Base-by-base conservation (phyloP, 2,797 vertebrate genomes). In the Phrynocephalus vlangalii region DNA sequence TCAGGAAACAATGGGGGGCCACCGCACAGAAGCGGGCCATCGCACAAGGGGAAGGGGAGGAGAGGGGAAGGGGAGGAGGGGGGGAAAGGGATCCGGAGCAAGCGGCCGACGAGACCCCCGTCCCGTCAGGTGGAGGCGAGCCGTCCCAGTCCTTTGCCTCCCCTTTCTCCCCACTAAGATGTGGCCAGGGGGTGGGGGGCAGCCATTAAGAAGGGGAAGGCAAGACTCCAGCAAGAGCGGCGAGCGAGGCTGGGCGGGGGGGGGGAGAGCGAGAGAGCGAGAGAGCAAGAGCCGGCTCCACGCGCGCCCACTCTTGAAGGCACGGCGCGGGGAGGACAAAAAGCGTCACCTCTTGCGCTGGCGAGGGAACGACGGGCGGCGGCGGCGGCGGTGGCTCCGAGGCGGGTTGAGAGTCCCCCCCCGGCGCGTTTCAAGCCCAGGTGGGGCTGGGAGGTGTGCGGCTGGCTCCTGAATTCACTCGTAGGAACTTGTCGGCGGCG, bases 301-400 rank as follows among this genome's bases (percentile, higher is more conserved):
- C 38, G 38, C 38, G 38, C 38, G 38, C 80, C 30, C 18, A 24
- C 66, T 15, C 63, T 1, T 67, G 5, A 60, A 44, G 20, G 52
- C 30, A 8, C 13, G 78, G 11, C 3, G 5, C 1, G 38, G 6
- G 60, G 7, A 6, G 66, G 87, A 91, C 92, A 92, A 33, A 7
- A 22, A 78, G 85, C 33, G 75, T n/a, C 26, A 71, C n/a, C 68
- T 13, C 68, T 71, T 63, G 20, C 38, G 38, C 60, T 63, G 60
- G 60, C 38, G 60, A 20, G 13, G 60, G 60, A 3, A 63, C 3
- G n/a, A 5, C n/a, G 66, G 11, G 48, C 50, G 75, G 56, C n/a
- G 18, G 18, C 77, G 28, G 78, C n/a, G 30, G 78, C n/a, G 30
- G 56, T 84, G 3, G 9, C 28, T 78, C 28, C 84, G 48, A 52